Base-by-base conservation (phyloP, 1,140 invertebrate genomes). In the Drosophila ficusphila region DNA sequence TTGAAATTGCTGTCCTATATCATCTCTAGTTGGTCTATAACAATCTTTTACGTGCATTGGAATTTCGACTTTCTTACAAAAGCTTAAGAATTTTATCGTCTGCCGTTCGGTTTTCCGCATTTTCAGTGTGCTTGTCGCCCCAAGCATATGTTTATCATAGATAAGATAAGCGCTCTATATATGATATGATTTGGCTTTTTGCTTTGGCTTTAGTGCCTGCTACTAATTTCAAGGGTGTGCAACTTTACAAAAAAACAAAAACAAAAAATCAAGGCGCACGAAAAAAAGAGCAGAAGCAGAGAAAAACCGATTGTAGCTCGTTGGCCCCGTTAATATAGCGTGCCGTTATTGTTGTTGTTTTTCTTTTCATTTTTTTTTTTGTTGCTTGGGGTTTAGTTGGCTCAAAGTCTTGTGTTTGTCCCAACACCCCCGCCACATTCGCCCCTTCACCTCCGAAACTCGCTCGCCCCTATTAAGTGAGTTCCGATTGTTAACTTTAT, bases 401-500 rank as follows among this genome's bases (percentile, higher is more conserved):
- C 36, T 34, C 14, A 46, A 61, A 60, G 62, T 67, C 34, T 65
- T 65, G 42, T 38, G 42, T 27, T 51, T 49, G 42, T 67, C 44
- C 60, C 27, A 58, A 58, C 16, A 21, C 18, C 41, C 33, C 61
- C 11, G 12, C 56, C 51, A 11, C 27, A 14, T 27, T 7, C 14
- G 29, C 0, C 52, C 54, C 60, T 44, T 44, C 19, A 18, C 34
- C 34, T 12, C 58, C n/a, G 27, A 21, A 38, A 25, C 56, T 36
- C 44, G 21, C 62, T 33, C 58, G 42, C 62, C 33, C 60, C 39
- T 41, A 67, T 52, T 67, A 64, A 64, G 60, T 52, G 46, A 67
- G 60, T 67, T 67, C 62, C 62, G 62, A 67, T 67, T 67, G 62
- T 67, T 67, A 67, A 67, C 62, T 67, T 67, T 67, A 67, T 67